phyloP scores from a whole-genome alignment of 1,140 invertebrate genomes.

The Reticulitermes speratus region DNA sequence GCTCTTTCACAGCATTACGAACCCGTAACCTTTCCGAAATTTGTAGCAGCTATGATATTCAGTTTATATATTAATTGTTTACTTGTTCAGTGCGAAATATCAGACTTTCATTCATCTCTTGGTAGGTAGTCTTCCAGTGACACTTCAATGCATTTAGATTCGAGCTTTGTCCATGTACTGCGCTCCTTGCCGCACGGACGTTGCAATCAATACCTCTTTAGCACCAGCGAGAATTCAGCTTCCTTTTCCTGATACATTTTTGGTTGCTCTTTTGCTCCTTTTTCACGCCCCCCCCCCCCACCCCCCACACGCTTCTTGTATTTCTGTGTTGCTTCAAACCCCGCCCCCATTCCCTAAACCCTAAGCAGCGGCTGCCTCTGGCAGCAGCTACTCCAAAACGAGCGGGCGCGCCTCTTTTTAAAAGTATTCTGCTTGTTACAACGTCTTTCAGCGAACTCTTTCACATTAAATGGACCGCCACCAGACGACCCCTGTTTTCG shows the following conservation, averaged over 20 bases:
- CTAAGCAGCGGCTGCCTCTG: not conserved
- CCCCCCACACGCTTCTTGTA: not conserved
- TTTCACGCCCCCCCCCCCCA: too few relatives aligned
- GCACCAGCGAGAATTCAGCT: not conserved
- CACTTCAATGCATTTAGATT: not conserved
- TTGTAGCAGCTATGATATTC: too few relatives aligned
- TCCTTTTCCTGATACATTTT: constrained; percentile 1
- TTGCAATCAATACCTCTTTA: not conserved
- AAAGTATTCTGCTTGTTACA: not conserved
- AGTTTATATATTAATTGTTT: too few relatives aligned
- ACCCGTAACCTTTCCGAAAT: too few relatives aligned
- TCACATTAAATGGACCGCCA: constrained; percentile 6
- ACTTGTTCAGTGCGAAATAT: too few relatives aligned
- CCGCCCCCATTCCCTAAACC: not conserved
- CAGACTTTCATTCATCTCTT: too few relatives aligned
- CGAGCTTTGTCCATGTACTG: not conserved
- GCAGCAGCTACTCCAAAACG: not conserved
- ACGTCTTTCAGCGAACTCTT: not conserved
- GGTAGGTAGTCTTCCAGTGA: not conserved
- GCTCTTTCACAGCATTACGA: not conserved
- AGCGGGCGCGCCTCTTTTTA: not conserved
- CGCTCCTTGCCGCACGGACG: not conserved
- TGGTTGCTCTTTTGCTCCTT: not conserved
- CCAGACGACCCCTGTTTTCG: not conserved
- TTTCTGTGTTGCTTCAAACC: not conserved